Conservation (phyloP, 2,113 vertebrate genomes). For the Verasper variegatus region DNA sequence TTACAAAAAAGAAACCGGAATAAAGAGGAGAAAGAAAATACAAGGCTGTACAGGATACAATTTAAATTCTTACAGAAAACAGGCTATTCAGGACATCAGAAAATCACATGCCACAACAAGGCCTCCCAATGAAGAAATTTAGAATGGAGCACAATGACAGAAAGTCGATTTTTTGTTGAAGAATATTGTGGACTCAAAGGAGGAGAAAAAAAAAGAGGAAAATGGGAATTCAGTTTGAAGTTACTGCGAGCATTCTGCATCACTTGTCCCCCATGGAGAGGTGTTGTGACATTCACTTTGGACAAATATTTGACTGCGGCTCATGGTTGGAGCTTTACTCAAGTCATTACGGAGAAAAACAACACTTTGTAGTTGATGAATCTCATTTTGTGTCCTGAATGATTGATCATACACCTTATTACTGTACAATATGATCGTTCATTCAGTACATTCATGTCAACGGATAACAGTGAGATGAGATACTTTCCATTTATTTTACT, state of each 20-base stretch:
- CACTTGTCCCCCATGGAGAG: background rate
- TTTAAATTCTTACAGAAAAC: conserved; percentile 57
- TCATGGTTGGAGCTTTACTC: background rate
- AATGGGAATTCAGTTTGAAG: conserved; percentile 15
- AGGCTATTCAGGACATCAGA: conserved; percentile 59
- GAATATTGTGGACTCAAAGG: conserved; percentile 38
- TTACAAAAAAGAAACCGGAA: conserved; percentile 46
- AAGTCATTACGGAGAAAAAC: background rate
- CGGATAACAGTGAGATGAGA: background rate
- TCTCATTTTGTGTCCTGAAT: background rate
- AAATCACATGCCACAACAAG: conserved; percentile 62
- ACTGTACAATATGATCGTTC: background rate
- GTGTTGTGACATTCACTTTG: conserved; percentile 3
- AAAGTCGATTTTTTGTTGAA: conserved; percentile 30
- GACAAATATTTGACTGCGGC: conserved; percentile 1
- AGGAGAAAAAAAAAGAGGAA: background rate
- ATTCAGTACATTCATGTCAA: background rate
- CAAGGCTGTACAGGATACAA: conserved; percentile 46
- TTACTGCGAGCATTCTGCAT: background rate
- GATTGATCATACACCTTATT: background rate
- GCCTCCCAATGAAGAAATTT: conserved; percentile 27
- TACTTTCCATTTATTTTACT: background rate
- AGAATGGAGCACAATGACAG: conserved; percentile 21
- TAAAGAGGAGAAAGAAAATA: conserved; percentile 17
- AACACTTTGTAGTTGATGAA: background rate